Evolutionary conservation across 2,888 invertebrate species (phyloP), one percentile per base, ranked within the genome.

Genomic region (Carcina quercana): DNA sequence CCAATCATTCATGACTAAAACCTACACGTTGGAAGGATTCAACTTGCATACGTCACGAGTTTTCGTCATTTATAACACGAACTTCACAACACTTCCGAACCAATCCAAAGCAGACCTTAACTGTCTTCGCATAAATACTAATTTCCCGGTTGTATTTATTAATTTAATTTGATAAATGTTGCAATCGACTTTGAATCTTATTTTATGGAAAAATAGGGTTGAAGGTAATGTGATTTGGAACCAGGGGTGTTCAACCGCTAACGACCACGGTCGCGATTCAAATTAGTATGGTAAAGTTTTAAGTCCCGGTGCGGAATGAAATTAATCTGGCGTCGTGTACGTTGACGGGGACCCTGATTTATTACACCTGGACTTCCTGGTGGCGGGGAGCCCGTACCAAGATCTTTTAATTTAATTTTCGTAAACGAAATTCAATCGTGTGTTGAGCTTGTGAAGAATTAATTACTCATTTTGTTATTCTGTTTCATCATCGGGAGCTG

Each of bases 201-300:
- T n/a, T 15, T 19, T 12, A 15, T 19, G 5, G 8, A 8, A 29
- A 29, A 20, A 11, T 34, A 34, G 3, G 15, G 25, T 28, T 10
- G 15, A 14, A 11, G 13, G 32, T 11, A 10, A 4, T 13, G 3
- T 11, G 12, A 28, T 20, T 15, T 24, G 24, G n/a, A n/a, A n/a
- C 13, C 36, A 37, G 36, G 44, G 43, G 41, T 41, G 47, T 43
- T 37, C 37, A 37, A 38, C 41, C 37, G 40, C 32, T 47, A 47
- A 43, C 47, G 45, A 47, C 37, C 28, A 35, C 37, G 29, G 30
- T 19, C 30, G 30, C 35, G 41, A 42, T 48, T 43, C 43, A 51
- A 53, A 51, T 51, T 49, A 47, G 47, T 44, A 42, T 42, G 46
- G 38, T 42, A 40, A 55, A 54, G 52, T 55, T 55, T 50, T 47